These are phyloP conservation scores for Ptychodera flava DNA, from an alignment of 35 echinoderm and acorn worm genomes.

Conservation along the genomic window DNA sequence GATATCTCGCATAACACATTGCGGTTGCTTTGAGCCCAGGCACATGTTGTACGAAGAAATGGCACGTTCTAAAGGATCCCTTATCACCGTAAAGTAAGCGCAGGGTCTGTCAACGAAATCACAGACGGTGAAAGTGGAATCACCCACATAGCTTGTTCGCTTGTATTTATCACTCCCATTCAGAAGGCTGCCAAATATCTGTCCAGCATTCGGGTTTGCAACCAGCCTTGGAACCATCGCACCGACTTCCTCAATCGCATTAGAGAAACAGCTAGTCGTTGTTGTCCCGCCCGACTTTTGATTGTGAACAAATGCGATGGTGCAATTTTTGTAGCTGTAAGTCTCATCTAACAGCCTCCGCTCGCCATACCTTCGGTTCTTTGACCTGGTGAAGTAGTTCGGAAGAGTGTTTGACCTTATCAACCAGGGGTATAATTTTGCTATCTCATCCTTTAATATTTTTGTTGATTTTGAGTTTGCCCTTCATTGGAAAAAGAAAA, in stretches of 20 bases:
- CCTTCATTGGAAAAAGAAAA: too few species aligned
- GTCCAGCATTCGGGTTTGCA: background rate
- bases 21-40: slow-evolving; percentile 5
- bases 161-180: background rate
- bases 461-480: too few species aligned
- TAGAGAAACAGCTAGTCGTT: slow-evolving; percentile 35
- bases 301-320: slow-evolving; percentile 37
- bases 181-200: background rate
- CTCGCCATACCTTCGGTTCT: too few species aligned
- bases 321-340: too few species aligned
- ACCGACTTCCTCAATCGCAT: background rate
- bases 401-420: too few species aligned
- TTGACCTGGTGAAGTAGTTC: too few species aligned
- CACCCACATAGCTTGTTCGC: slow-evolving; percentile 39
- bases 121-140: slow-evolving; percentile 82
- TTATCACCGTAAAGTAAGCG: slow-evolving; percentile 34
- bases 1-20: background rate
- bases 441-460: too few species aligned
- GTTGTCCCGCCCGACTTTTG: slow-evolving; percentile 64
- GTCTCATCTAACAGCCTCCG: too few species aligned
- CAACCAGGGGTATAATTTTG: too few species aligned
- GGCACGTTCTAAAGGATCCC: slow-evolving; percentile 21
- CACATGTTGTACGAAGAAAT: slow-evolving; percentile 37
- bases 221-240: background rate
- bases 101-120: slow-evolving; percentile 45